Evolutionary conservation across 2,888 invertebrate species (phyloP).

Genomic region (Hypomecis punctinalis): DNA sequence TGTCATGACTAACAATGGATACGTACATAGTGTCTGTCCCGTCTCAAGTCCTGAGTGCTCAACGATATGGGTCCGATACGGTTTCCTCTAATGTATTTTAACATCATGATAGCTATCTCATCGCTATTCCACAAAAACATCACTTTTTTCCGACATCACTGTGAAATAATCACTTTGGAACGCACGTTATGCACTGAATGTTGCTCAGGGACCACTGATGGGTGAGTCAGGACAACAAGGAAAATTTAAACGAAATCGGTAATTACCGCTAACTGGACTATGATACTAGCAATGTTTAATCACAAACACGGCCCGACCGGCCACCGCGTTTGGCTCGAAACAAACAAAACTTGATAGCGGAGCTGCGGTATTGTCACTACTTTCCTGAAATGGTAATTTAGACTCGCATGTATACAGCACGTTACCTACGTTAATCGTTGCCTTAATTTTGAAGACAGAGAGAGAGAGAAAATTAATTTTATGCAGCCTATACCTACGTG

Average conservation of each 20-base stretch:
- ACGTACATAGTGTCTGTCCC: constrained; percentile 52
- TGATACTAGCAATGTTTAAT: constrained; percentile 60
- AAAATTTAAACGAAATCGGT: constrained; percentile 74
- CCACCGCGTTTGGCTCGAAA: constrained; percentile 51
- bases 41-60: constrained; percentile 30
- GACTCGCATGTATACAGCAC: too few relatives aligned
- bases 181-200: constrained; percentile 21
- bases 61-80: constrained; percentile 59
- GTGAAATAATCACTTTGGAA: constrained; percentile 18
- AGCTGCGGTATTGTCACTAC: not conserved
- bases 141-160: constrained; percentile 47
- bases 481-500: too few relatives aligned
- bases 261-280: constrained; percentile 66
- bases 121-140: constrained; percentile 61
- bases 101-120: constrained; percentile 60
- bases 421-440: too few relatives aligned
- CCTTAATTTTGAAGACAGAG: too few relatives aligned
- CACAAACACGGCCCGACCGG: constrained; percentile 54
- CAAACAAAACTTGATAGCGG: constrained; percentile 34
- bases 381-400: not conserved
- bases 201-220: constrained; percentile 44
- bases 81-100: constrained; percentile 63
- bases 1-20: constrained; percentile 25
- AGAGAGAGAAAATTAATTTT: too few relatives aligned
- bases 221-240: constrained; percentile 69